Evolutionary conservation across 2,797 vertebrate species (phyloP), one percentile per base, ranked within the genome.

Genomic region (Momotus momota): DNA sequence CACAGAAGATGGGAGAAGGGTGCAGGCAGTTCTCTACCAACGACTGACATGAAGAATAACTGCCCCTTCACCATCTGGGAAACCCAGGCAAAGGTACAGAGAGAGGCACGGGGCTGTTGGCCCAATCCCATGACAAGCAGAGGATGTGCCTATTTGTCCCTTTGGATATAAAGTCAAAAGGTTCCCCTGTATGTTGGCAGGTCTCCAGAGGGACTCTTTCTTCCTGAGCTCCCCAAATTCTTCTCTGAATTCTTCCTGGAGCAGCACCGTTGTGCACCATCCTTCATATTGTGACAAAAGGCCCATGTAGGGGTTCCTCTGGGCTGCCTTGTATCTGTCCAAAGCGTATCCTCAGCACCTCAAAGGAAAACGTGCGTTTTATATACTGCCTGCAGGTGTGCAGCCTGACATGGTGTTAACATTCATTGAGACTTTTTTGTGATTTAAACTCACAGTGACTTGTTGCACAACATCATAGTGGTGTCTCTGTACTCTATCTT

Each of bases 291-390:
- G 6, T 6, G 8, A 46, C 64, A 33, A 41, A 58, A 41, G 1
- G 2, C 4, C 18, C 17, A 6, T 5, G 22, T 40, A 61, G 23
- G n/a, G 7, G 6, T 4, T 69, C 45, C 26, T 11, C 41, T 61
- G 54, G 38, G 22, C n/a, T 77, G 55, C 82, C 40, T 66, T 38
- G 22, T 35, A 8, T 31, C 12, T 54, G 65, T 86, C 35, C 62
- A 74, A n/a, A 38, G 46, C 0, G 0, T 19, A 33, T 27, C n/a
- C 23, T 33, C 38, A 54, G 49, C 2, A 33, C 27, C 7, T 48
- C 51, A 52, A 38, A 57, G n/a, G 18, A 13, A 55, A 57, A 2
- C 11, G 3, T 8, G 23, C 46, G 15, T 31, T 77, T 64, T 60
- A 29, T 64, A 27, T 6, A 27, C 14, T 0, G 2, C 25, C 77